Evolutionary conservation across 2,888 invertebrate species (phyloP), one percentile per base, ranked within the genome.

Genomic region (Listrodromus nycthemerus): DNA sequence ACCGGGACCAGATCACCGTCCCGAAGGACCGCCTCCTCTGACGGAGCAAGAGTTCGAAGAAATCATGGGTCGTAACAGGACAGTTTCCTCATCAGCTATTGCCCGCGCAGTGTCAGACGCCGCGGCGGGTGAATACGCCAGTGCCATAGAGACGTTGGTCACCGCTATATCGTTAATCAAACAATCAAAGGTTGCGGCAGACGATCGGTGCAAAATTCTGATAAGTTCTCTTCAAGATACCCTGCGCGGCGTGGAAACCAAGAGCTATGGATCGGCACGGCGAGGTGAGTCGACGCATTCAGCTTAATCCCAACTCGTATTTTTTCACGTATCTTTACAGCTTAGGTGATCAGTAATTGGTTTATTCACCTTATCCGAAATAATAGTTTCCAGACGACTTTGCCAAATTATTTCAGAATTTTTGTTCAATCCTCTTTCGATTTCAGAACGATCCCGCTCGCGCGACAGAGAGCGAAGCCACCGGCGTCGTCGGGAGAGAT

Each of bases 141-240:
- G 98, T 93, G 99, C 99, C 70, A 99, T 99, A 86, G 99, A 99
- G 94, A 99, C 99, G 2, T 95, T 99, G 86, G 98, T 99, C 82
- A 99, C 99, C 0, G 99, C 99, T 7, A 99, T 99, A 90, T 99
- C 99, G 8, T 95, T 99, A 80, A 99, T 99, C 89, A 99, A 99
- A 93, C 99, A 99, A 95, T 99, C 99, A 78, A 98, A 98, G 94
- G 96, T 98, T 65, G 97, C 98, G 0, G 96, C 97, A 89, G 99
- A 99, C 94, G 99, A 99, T 93, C 96, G 99, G 58, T 99, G 99
- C 95, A 99, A 99, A 94, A 99, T 99, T 89, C 94, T 99, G 78
- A 98, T 99, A 87, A 98, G 98, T 89, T 98, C 99, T 0, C 95
- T 99, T 1, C 98, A 99, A 94, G 99, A 99, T 93, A 99, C 99